These are phyloP conservation scores for Actinia tenebrosa DNA, from an alignment of 64 coral and sea anemone species.

Conservation along the genomic window DNA sequence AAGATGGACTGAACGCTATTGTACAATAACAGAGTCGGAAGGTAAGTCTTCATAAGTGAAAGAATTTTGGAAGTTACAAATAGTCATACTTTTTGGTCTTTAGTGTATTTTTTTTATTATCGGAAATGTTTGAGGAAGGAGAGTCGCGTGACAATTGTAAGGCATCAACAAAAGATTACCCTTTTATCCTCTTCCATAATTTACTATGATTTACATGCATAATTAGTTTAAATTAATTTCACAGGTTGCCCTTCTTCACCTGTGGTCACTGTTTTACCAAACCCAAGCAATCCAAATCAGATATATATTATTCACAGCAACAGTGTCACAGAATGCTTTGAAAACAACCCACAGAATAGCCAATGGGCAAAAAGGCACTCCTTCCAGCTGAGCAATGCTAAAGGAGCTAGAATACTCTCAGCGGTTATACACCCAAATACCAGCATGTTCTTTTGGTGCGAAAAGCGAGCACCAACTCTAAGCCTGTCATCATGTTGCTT, in stretches of 20 bases:
- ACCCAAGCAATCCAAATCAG: constrained; percentile 26
- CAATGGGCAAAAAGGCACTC: constrained; percentile 62
- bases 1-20: constrained; percentile 40
- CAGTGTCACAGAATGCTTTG: constrained; percentile 63
- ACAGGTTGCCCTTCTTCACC: constrained; percentile 37
- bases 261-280: constrained; percentile 51
- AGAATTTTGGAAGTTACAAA: no score
- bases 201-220: background rate
- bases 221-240: background rate
- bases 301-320: constrained; percentile 54
- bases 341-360: constrained; percentile 30
- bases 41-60: background rate
- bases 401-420: constrained; percentile 52
- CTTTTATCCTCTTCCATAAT: no score
- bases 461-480: constrained; percentile 48
- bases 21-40: background rate
- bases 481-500: constrained; percentile 69
- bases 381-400: constrained; percentile 82
- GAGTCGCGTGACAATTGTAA: no score
- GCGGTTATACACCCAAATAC: constrained; percentile 49
- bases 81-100: no score
- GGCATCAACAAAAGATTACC: no score
- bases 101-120: no score
- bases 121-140: no score
- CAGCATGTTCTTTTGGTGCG: constrained; percentile 78